Conservation (phyloP, 2,113 vertebrate species). For the Elachura formosa region DNA sequence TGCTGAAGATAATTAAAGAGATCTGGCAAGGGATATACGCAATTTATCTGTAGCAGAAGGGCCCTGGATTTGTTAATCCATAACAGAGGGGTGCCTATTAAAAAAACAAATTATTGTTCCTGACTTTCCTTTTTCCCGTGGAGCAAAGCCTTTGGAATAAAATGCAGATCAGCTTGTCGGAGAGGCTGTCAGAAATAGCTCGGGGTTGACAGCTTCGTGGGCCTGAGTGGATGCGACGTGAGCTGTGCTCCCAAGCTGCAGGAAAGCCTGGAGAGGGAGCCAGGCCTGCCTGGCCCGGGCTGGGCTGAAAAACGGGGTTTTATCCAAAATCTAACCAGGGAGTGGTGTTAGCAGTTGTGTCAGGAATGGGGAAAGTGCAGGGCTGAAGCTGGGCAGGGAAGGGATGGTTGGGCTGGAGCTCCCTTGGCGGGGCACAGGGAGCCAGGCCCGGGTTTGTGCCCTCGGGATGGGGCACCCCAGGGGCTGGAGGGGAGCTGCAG, state of each 20-base stretch:
- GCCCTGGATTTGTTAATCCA: background rate
- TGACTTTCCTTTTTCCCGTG: background rate
- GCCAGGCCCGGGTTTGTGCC: accelerated
- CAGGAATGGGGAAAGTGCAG: too few relatives aligned
- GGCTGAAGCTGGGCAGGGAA: background rate
- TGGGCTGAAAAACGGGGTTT: background rate
- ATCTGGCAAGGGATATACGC: background rate
- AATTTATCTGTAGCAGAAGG: background rate
- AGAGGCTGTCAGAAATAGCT: conserved; percentile 20
- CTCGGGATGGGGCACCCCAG: accelerated
- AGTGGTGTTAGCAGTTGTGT: background rate
- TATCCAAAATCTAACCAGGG: accelerated
- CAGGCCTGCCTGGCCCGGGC: too few relatives aligned
- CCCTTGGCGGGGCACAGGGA: background rate
- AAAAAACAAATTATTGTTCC: background rate
- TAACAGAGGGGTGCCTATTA: background rate
- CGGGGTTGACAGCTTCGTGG: background rate
- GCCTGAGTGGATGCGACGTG: background rate
- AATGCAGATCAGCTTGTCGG: conserved; percentile 29
- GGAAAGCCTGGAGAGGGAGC: background rate
- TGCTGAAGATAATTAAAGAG: background rate
- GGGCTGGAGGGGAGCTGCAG: background rate
- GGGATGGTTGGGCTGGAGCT: background rate
- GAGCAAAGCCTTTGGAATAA: background rate
- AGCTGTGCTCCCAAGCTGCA: background rate